Evolutionary conservation across 2,797 vertebrate species (phyloP).

Genomic region (Varecia variegata): DNA sequence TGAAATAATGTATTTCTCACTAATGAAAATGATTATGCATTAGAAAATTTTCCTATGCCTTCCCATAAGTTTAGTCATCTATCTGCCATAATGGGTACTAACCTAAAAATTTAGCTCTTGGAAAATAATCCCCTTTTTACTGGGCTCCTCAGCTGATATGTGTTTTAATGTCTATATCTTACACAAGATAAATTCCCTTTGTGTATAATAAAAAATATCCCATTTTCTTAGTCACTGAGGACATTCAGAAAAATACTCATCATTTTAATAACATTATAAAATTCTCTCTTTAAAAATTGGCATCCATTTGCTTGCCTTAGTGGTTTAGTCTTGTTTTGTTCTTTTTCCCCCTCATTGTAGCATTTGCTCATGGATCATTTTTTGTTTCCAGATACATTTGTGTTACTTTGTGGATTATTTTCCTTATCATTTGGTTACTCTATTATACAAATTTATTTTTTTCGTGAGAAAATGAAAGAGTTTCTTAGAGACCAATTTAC

Average conservation of each 20-base stretch:
- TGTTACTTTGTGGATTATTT: constrained; percentile 56
- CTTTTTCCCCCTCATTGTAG: not conserved
- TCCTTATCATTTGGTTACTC: constrained; percentile 49
- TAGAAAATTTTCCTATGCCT: constrained; percentile 31
- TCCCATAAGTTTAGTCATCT: not conserved
- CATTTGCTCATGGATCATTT: not conserved
- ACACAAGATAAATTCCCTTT: constrained; percentile 60
- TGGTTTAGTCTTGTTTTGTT: constrained; percentile 45
- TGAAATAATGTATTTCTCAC: not conserved
- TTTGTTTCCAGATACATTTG: constrained; percentile 46
- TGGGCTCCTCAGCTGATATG: not conserved
- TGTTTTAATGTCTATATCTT: constrained; percentile 58
- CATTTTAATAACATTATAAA: constrained; percentile 69
- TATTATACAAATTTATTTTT: constrained; percentile 46
- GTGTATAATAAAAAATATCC: constrained; percentile 62
- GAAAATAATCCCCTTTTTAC: constrained; percentile 53
- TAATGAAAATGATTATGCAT: not conserved
- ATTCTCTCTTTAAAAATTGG: constrained; percentile 59
- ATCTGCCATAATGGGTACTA: not conserved
- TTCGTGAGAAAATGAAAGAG: constrained; percentile 52
- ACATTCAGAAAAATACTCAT: constrained; percentile 51
- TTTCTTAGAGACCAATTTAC: constrained; percentile 72
- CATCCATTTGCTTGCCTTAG: constrained; percentile 39
- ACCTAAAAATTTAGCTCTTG: constrained; percentile 23
- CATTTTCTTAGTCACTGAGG: constrained; percentile 57